Evolutionary conservation across 2,888 invertebrate species (phyloP).

Genomic region (Trissoscelio sp.): DNA sequence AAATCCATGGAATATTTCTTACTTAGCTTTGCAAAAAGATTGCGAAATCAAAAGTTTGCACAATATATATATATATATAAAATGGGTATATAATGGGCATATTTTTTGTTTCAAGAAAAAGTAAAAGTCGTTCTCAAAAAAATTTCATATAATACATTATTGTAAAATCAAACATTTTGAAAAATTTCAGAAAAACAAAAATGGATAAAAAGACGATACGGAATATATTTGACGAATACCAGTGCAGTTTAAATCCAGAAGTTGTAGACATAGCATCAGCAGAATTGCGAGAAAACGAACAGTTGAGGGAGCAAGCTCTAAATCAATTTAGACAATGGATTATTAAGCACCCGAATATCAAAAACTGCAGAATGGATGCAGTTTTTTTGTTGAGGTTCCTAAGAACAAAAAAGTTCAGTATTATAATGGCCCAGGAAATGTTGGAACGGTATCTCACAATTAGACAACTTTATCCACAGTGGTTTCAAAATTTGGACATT

Average conservation of each 20-base stretch:
- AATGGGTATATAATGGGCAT: no score
- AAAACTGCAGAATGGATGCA: slow-evolving; percentile 91
- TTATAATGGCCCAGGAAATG: slow-evolving; percentile 94
- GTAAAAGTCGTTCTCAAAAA: no score
- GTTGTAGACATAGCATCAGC: no score
- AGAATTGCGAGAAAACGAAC: slow-evolving; percentile 92
- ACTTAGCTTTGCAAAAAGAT: no score
- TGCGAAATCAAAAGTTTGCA: no score
- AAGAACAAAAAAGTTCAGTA: slow-evolving; percentile 93
- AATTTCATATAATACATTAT: no score
- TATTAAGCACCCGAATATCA: slow-evolving; percentile 91
- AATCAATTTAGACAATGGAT: slow-evolving; percentile 93
- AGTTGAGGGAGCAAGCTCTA: slow-evolving; percentile 89
- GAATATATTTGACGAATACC: slow-evolving; percentile 58
- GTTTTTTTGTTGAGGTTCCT: slow-evolving; percentile 93
- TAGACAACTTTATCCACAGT: slow-evolving; percentile 92
- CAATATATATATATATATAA: no score
- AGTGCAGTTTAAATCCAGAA: no score
- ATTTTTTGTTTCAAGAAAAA: no score
- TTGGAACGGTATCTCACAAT: slow-evolving; percentile 94
- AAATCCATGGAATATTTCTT: no score
- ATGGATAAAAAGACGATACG: slow-evolving; percentile 72
- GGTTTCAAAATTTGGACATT: slow-evolving; percentile 93
- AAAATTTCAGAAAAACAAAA: no score
- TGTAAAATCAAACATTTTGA: no score